Conservation (phyloP, 2,888 invertebrate genomes). For the Timandra comae region DNA sequence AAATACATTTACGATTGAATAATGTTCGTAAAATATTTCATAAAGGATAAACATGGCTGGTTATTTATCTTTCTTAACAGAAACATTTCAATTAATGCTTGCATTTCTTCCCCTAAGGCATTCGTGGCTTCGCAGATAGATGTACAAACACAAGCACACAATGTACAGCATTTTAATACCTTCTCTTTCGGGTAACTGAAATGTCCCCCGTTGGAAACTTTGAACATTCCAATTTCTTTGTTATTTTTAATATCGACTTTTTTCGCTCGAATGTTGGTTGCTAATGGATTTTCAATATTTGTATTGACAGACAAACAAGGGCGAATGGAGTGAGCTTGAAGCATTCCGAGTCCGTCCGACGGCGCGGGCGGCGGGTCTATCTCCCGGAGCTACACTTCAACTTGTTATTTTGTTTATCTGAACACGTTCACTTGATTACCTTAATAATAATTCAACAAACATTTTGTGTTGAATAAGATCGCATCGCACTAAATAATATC, state of each 20-base stretch:
- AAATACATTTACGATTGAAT: too few species aligned
- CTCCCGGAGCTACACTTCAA: too few species aligned
- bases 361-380: background rate
- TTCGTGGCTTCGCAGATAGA: background rate
- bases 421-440: too few species aligned
- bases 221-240: slow-evolving; percentile 54
- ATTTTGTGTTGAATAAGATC: too few species aligned
- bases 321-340: slow-evolving; percentile 49
- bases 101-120: slow-evolving; percentile 2
- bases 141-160: slow-evolving; percentile 6
- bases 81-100: slow-evolving; percentile 6
- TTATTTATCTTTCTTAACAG: slow-evolving; percentile 3
- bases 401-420: too few species aligned
- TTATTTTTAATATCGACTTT: slow-evolving; percentile 68
- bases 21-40: too few species aligned
- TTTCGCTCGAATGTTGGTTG: slow-evolving; percentile 57
- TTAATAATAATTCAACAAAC: too few species aligned
- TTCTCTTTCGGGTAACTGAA: slow-evolving; percentile 39
- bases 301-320: slow-evolving; percentile 68
- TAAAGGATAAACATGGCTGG: too few species aligned
- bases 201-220: slow-evolving; percentile 45
- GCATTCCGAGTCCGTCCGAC: slow-evolving; percentile 8
- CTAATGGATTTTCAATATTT: slow-evolving; percentile 75
- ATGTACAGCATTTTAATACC: slow-evolving; percentile 23
- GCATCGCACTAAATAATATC: too few species aligned